Conservation (phyloP, 2,888 invertebrate species). For the Papilio demoleus region DNA sequence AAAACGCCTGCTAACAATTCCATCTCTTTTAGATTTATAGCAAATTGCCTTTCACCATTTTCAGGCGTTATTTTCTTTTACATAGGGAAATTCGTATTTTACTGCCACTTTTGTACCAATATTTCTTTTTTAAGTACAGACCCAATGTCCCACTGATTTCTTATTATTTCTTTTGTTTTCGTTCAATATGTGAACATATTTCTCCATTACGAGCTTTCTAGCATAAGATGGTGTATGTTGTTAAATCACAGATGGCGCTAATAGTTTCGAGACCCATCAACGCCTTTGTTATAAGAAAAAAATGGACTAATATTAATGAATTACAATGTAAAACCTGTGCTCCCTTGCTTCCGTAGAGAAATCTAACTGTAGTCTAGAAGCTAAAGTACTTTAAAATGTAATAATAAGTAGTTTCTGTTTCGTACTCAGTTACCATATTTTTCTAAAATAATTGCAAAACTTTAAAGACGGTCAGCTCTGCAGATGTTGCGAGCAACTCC, state of each 20-base stretch:
- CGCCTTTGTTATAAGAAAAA: neutral
- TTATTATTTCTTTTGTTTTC: neutral
- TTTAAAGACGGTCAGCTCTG: slow-evolving; percentile 8
- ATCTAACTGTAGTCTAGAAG: neutral
- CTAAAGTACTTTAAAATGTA: neutral
- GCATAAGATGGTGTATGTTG: no score
- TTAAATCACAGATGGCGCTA: neutral
- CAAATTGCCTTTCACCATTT: slow-evolving; percentile 73
- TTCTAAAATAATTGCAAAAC: slow-evolving; percentile 25
- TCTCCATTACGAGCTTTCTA: neutral
- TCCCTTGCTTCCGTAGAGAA: neutral
- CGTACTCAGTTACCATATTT: slow-evolving; percentile 13
- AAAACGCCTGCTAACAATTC: slow-evolving; percentile 70
- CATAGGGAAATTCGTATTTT: slow-evolving; percentile 60
- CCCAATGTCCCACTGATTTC: neutral
- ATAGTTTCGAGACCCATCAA: neutral
- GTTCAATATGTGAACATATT: neutral
- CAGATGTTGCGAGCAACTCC: slow-evolving; percentile 33
- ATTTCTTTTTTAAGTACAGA: slow-evolving; percentile 28
- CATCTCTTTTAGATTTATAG: slow-evolving; percentile 75
- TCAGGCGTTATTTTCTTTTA: slow-evolving; percentile 73
- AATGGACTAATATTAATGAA: neutral
- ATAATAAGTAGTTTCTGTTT: slow-evolving; percentile 2
- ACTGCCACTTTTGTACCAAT: slow-evolving; percentile 22
- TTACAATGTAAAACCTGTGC: no score